Evolutionary conservation across 2,888 invertebrate genomes (phyloP), one percentile per base, ranked within the genome.

Genomic region (Ormyrus thymus): DNA sequence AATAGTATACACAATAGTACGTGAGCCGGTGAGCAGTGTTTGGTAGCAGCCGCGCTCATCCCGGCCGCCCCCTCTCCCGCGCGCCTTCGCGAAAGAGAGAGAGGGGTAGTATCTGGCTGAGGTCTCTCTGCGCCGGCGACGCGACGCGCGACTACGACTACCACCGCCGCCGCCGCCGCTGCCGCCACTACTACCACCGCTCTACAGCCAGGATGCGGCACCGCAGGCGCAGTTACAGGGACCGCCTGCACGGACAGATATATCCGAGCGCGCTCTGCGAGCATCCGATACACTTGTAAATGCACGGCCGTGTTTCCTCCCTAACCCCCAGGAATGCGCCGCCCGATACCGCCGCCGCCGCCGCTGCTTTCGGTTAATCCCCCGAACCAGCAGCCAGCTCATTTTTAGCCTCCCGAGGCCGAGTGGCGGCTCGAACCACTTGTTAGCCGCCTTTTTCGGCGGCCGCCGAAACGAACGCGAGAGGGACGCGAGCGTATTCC

Each of bases 1-100:
- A 89, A 89, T 89, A 87, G 87, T 87, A 87, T 87, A 87, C 87
- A 88, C 87, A 87, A 89, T 87, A 87, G 88, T 87, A 86, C 84
- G 86, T 84, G 87, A 87, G 86, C 85, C 86, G 84, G 85, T 82
- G 85, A 86, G 83, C 85, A 84, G 84, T 85, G 87, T 88, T 87
- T 85, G 86, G 69, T 77, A 64, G 56, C 69, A 48, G 68, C 65
- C 48, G 46, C 59, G 48, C 59, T 50, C 65, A 11, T 58, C 29
- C 64, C 69, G 62, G 59, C 70, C 50, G 8, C 58, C 1, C 10
- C n/a, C 29, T 11, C 56, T 8, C 72, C n/a, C 68, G 9, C n/a
- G 8, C 15, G 50, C 43, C 45, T 46, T 10, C 0, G 45, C 50
- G 65, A 65, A 8, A 50, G 65, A 9, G n/a, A 8, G 7, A 13